Conservation (phyloP, 2,888 invertebrate genomes). For the Esperia sulphurella region DNA sequence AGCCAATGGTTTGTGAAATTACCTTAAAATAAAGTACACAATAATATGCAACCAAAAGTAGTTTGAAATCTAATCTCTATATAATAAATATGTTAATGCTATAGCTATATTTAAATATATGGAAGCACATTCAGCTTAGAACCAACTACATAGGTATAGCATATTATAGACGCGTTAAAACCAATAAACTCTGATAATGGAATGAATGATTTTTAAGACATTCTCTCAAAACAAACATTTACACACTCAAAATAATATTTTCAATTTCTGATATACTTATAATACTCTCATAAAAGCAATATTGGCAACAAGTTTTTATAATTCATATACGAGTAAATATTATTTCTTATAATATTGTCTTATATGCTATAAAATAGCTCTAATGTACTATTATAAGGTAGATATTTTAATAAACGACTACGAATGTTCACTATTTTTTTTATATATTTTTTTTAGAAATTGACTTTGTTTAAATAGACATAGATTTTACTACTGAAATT, state of each 20-base stretch:
- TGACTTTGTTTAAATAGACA: constrained; percentile 28
- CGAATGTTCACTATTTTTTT: constrained; percentile 36
- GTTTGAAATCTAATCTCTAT: not conserved
- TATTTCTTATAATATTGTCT: constrained; percentile 17
- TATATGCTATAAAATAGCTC: constrained; percentile 18
- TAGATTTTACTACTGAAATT: constrained; percentile 11
- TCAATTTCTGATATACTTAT: not conserved
- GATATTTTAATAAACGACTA: constrained; percentile 27
- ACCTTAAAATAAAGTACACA: not conserved
- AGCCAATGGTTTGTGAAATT: no score
- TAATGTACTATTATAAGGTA: constrained; percentile 19
- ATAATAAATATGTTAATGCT: not conserved
- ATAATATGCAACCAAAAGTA: constrained; percentile 3
- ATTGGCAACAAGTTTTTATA: not conserved
- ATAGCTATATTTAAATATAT: constrained; percentile 16
- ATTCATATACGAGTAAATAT: constrained; percentile 1
- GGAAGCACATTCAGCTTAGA: constrained; percentile 31
- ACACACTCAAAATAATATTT: not conserved
- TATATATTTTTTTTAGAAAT: constrained; percentile 22
- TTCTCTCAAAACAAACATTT: not conserved
- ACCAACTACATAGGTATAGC: not conserved
- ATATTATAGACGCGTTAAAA: not conserved
- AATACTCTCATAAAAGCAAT: not conserved
- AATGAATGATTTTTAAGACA: not conserved
- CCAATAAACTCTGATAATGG: no score